Conservation (phyloP, 1,140 invertebrate species). For the Ceratoteleas bidentatus region DNA sequence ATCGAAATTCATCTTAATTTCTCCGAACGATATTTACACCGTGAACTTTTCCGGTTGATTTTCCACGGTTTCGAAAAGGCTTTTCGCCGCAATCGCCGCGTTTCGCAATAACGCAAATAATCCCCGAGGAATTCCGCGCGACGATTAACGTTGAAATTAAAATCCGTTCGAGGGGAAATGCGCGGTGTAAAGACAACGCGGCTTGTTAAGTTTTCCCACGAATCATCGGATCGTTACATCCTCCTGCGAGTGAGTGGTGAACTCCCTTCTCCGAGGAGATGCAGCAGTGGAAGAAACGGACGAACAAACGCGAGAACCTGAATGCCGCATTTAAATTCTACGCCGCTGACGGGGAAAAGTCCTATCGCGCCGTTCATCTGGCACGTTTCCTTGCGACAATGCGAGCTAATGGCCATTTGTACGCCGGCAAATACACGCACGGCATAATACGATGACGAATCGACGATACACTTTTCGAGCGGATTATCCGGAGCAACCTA, state of each 20-base stretch:
- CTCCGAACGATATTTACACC: too few relatives aligned
- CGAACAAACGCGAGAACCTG: constrained; percentile 62
- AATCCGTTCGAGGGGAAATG: constrained; percentile 1
- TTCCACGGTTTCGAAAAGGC: too few relatives aligned
- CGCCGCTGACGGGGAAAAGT: constrained; percentile 47
- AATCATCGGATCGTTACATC: constrained; percentile 62
- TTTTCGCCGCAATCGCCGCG: too few relatives aligned
- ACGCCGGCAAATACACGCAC: constrained; percentile 40
- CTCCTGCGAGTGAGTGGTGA: constrained; percentile 64
- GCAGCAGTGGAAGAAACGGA: constrained; percentile 51
- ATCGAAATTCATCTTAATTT: too few relatives aligned
- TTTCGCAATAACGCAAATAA: too few relatives aligned
- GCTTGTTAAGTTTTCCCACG: constrained; percentile 65
- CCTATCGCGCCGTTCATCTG: constrained; percentile 63
- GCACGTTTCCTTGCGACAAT: constrained; percentile 65
- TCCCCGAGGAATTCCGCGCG: too few relatives aligned
- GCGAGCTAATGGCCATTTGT: constrained; percentile 51
- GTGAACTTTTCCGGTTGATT: too few relatives aligned
- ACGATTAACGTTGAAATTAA: too few relatives aligned
- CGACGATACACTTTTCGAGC: constrained; percentile 30
- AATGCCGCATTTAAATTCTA: constrained; percentile 66
- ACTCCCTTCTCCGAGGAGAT: constrained; percentile 54
- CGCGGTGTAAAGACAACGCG: constrained; percentile 38
- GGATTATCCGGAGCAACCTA: too few relatives aligned
- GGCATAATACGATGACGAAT: constrained; percentile 47